These are phyloP conservation scores for Catharus ustulatus DNA, from an alignment of 2,797 vertebrate species.

Conservation along the genomic window DNA sequence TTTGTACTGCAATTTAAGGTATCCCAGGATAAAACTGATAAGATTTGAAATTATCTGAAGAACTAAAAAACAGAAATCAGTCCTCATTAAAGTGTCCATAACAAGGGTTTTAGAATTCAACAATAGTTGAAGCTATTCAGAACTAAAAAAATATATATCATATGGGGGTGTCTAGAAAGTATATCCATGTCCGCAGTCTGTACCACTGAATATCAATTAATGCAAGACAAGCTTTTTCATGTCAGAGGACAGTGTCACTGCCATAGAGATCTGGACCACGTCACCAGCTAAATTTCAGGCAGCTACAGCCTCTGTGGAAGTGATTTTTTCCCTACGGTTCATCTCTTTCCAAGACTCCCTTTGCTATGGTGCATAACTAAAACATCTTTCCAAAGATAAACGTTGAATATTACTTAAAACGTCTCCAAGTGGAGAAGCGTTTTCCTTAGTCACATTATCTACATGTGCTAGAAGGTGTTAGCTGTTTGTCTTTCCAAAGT, in stretches of 20 bases:
- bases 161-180: not conserved
- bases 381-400: not conserved
- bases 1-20: not conserved
- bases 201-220: not conserved
- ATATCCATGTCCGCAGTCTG: not conserved
- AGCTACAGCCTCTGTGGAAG: not conserved
- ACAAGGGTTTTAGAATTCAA: not conserved
- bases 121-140: not conserved
- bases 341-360: not conserved
- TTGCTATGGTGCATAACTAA: not conserved
- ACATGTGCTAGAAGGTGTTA: fast-evolving
- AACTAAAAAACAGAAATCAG: not conserved
- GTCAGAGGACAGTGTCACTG: not conserved
- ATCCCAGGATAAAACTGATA: not conserved
- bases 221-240: not conserved
- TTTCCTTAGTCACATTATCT: not conserved
- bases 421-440: not conserved
- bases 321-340: not conserved
- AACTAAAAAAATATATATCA: not conserved
- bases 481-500: not conserved
- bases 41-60: not conserved
- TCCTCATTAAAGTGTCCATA: not conserved
- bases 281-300: not conserved
- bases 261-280: not conserved
- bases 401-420: not conserved